A percentile compares a stretch with the other conserved stretches of the same genome.
Conservation (phyloP, 1,140 invertebrate genomes). For the Sinonovacula constricta region DNA sequence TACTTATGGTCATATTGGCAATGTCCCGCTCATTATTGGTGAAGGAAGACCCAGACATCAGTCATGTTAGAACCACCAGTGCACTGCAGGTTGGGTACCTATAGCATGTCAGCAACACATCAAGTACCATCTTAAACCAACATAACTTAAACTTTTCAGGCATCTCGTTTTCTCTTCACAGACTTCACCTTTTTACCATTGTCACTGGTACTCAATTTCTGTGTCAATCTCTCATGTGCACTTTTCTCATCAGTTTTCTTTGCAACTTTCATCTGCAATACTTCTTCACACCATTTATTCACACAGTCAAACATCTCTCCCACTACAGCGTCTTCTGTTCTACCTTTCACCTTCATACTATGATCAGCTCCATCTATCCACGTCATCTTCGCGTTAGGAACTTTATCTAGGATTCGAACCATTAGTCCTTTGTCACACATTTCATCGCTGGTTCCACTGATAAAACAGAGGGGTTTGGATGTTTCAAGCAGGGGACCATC, state of each 20-base stretch:
- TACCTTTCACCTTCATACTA: conserved; percentile 12
- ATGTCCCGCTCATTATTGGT: too few relatives aligned
- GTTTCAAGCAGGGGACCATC: conserved; percentile 37
- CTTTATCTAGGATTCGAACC: conserved; percentile 14
- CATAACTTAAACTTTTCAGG: too few relatives aligned
- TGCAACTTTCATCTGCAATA: background rate
- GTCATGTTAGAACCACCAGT: too few relatives aligned
- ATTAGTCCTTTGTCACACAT: conserved; percentile 38
- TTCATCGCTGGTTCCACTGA: conserved; percentile 48
- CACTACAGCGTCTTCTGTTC: conserved; percentile 5
- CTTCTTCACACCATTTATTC: background rate
- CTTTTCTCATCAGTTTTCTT: background rate
- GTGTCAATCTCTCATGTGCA: too few relatives aligned
- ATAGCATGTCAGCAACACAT: too few relatives aligned
- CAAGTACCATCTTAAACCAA: too few relatives aligned
- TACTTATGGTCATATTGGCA: too few relatives aligned
- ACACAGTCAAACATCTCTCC: conserved; percentile 5
- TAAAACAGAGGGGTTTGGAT: conserved; percentile 20
- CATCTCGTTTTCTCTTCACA: too few relatives aligned
- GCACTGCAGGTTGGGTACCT: too few relatives aligned
- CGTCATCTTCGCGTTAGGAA: background rate
- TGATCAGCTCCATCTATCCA: conserved; percentile 38
- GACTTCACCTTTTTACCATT: too few relatives aligned
- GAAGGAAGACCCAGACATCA: too few relatives aligned
- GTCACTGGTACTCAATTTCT: too few relatives aligned